These are phyloP conservation scores for Nixonia krombeini DNA, from an alignment of 1,140 invertebrate genomes.

Conservation along the genomic window DNA sequence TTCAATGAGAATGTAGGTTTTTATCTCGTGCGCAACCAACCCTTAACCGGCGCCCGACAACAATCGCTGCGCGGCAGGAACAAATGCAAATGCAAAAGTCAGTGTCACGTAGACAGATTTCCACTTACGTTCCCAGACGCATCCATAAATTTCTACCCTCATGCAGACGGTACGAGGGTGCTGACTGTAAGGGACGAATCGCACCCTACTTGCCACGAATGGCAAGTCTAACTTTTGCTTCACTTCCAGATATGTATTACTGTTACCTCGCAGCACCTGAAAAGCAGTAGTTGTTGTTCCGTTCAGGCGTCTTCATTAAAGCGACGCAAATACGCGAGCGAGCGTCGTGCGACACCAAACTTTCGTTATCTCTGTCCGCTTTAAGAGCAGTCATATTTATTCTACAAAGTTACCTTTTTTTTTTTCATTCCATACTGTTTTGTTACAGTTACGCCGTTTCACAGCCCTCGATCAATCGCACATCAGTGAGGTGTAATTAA, in stretches of 20 bases:
- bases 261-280: constrained; percentile 90
- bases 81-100: constrained; percentile 42
- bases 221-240: constrained; percentile 86
- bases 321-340: too few species aligned
- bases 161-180: constrained; percentile 93
- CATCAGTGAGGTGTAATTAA: too few species aligned
- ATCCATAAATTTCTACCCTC: constrained; percentile 92
- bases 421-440: too few species aligned
- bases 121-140: constrained; percentile 85
- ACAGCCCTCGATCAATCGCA: too few species aligned
- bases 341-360: too few species aligned
- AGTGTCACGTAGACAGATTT: constrained; percentile 40
- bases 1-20: constrained; percentile 22
- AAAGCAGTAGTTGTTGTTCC: constrained; percentile 52
- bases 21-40: constrained; percentile 11
- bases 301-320: constrained; percentile 27
- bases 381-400: too few species aligned
- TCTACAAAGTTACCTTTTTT: too few species aligned
- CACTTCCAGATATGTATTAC: constrained; percentile 88
- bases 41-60: constrained; percentile 17
- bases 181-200: constrained; percentile 90
- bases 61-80: constrained; percentile 24
- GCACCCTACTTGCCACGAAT: constrained; percentile 87
- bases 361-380: too few species aligned
- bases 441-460: too few species aligned